Evolutionary conservation across 1,140 invertebrate genomes (phyloP).

Genomic region (Liolophura sinensis): DNA sequence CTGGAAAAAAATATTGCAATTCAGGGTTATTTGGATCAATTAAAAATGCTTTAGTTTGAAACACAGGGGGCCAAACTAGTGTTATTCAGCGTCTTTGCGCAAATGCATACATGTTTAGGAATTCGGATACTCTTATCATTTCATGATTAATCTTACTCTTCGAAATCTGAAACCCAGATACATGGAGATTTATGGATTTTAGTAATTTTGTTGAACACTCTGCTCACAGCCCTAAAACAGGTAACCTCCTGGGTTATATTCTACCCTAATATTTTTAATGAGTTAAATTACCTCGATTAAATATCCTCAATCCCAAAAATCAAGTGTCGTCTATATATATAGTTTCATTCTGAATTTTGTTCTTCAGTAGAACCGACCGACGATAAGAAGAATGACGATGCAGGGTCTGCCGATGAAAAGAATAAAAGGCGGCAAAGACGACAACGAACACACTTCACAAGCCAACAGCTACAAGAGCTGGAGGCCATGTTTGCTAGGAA

Average conservation of each 20-base stretch:
- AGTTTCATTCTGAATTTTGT: constrained; percentile 1
- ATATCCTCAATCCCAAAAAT: constrained; percentile 5
- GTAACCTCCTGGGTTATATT: neutral
- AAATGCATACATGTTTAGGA: no score
- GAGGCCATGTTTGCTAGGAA: constrained; percentile 92
- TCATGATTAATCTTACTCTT: no score
- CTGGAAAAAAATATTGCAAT: no score
- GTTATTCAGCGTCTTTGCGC: no score
- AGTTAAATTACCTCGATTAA: constrained; percentile 13
- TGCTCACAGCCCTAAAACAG: no score
- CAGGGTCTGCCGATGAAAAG: constrained; percentile 44
- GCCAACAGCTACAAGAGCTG: constrained; percentile 61
- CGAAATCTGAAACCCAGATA: no score
- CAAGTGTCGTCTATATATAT: constrained; percentile 8
- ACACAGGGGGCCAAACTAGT: no score
- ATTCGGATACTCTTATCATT: no score
- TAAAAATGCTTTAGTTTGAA: no score
- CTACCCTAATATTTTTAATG: constrained; percentile 11
- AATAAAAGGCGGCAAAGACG: constrained; percentile 56
- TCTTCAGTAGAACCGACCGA: constrained; percentile 31
- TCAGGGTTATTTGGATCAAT: no score
- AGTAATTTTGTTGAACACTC: no score
- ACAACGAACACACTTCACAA: constrained; percentile 62
- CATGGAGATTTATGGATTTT: no score
- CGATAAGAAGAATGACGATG: constrained; percentile 36